These are phyloP conservation scores for Mustela lutreola DNA, from an alignment of 2,113 vertebrate species.

Conservation along the genomic window DNA sequence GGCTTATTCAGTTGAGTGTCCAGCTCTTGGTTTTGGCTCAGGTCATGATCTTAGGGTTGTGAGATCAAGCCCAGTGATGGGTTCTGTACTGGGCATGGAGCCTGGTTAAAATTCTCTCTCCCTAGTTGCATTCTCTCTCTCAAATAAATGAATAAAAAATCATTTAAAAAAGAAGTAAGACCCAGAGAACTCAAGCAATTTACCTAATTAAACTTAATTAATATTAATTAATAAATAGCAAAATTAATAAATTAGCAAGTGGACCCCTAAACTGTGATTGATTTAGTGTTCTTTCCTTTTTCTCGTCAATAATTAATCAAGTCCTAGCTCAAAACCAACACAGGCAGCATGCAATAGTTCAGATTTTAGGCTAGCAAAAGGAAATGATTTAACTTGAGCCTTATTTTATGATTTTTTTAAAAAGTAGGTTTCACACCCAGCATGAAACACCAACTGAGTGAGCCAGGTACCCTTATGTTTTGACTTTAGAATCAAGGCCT, in stretches of 20 bases:
- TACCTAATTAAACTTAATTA: background rate
- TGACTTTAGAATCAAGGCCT: slow-evolving; percentile 6
- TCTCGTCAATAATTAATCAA: background rate
- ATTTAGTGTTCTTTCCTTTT: slow-evolving; percentile 21
- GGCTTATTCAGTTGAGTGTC: background rate
- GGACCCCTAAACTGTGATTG: background rate
- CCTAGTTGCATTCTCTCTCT: background rate
- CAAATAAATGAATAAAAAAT: background rate
- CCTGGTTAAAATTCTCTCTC: background rate
- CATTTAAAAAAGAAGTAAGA: background rate
- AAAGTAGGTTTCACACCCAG: background rate
- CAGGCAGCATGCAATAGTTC: background rate
- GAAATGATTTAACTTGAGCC: background rate
- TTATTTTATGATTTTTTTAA: background rate
- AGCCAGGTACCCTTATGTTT: background rate
- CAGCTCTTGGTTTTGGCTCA: background rate
- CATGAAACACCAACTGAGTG: background rate
- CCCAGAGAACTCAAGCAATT: background rate
- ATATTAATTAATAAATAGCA: background rate
- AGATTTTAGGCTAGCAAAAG: slow-evolving; percentile 17
- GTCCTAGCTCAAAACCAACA: background rate
- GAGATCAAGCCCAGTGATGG: background rate
- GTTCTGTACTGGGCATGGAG: background rate
- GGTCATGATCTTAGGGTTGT: background rate
- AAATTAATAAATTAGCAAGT: slow-evolving; percentile 23